These are phyloP conservation scores for Cenopis cana DNA, from an alignment of 2,888 invertebrate species.

Conservation along the genomic window DNA sequence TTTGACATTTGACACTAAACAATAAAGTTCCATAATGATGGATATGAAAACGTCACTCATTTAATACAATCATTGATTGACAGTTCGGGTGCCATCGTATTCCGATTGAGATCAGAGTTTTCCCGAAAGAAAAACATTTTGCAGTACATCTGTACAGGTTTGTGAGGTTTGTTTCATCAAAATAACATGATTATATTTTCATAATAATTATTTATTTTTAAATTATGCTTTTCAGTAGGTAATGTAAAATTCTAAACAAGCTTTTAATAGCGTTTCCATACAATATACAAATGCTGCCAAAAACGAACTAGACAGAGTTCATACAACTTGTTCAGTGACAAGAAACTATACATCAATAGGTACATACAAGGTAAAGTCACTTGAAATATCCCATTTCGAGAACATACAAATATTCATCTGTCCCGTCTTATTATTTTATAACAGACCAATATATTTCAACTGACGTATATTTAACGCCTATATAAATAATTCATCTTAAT, in stretches of 20 bases:
- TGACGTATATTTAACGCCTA: conserved; percentile 38
- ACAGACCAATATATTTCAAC: not conserved
- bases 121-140: too few species aligned
- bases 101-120: too few species aligned
- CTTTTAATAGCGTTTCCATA: conserved; percentile 14
- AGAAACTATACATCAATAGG: not conserved
- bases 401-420: not conserved
- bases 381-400: not conserved
- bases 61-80: too few species aligned
- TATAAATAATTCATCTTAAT: conserved; percentile 44
- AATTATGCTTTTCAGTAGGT: conserved; percentile 22
- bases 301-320: not conserved
- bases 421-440: too few species aligned
- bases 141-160: too few species aligned
- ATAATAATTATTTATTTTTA: conserved; percentile 13
- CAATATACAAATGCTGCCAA: conserved; percentile 24
- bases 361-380: not conserved
- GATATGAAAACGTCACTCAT: too few species aligned
- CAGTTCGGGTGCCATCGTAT: too few species aligned
- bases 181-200: conserved; percentile 2
- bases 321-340: not conserved
- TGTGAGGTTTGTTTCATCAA: not conserved
- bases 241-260: conserved; percentile 33
- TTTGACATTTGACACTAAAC: too few species aligned
- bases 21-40: too few species aligned